Percentiles rank a stretch among this genome's conserved stretches.
Conservation (phyloP, 2,888 invertebrate species). For the Tryphoninae sp. region DNA sequence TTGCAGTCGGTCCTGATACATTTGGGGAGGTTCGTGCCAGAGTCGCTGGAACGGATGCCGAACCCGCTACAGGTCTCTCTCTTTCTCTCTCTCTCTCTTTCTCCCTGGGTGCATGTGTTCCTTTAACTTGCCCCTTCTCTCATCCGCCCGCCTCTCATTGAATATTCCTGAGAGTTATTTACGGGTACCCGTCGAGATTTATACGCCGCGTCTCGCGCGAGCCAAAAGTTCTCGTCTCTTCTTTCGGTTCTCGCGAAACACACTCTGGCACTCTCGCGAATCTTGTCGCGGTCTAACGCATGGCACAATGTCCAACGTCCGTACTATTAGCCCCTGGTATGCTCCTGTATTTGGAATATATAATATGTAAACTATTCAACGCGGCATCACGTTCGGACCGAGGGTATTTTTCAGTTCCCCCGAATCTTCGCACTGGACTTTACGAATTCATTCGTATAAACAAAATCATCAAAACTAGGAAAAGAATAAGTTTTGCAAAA, state of each 20-base stretch:
- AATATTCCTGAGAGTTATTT: slow-evolving; percentile 78
- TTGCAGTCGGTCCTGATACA: slow-evolving; percentile 18
- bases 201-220: slow-evolving; percentile 71
- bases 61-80: slow-evolving; percentile 38
- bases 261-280: not conserved
- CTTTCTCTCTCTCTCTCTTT: slow-evolving; percentile 44
- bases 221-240: slow-evolving; percentile 55
- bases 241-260: slow-evolving; percentile 1
- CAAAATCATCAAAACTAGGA: too few relatives aligned
- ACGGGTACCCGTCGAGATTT: slow-evolving; percentile 76
- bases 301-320: not conserved
- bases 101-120: not conserved
- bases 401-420: not conserved
- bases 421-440: not conserved
- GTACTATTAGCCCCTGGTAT: not conserved
- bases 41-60: slow-evolving; percentile 46
- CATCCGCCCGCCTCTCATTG: slow-evolving; percentile 72
- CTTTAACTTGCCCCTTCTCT: slow-evolving; percentile 38
- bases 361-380: not conserved
- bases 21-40: slow-evolving; percentile 23
- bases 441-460: too few relatives aligned
- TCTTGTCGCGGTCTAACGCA: not conserved
- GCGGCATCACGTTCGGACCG: not conserved
- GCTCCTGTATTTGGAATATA: not conserved
- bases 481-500: too few relatives aligned